These are phyloP conservation scores for Ammospiza nelsoni DNA, from an alignment of 2,113 vertebrate genomes.

Conservation along the genomic window DNA sequence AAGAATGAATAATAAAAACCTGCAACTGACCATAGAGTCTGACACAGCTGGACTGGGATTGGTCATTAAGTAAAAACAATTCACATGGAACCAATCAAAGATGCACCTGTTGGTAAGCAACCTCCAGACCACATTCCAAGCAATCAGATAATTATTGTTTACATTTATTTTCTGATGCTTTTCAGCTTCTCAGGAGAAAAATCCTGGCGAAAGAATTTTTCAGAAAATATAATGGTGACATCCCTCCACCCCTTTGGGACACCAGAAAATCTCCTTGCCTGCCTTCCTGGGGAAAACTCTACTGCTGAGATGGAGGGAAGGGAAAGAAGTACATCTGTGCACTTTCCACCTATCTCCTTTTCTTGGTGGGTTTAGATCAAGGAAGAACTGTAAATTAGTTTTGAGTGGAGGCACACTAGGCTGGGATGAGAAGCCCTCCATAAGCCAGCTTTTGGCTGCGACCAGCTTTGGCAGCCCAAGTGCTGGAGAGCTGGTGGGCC, in stretches of 20 bases:
- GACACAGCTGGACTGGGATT: too few species aligned
- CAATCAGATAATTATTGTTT: too few species aligned
- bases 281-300: background rate
- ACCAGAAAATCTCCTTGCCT: background rate
- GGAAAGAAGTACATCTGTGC: background rate
- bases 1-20: too few species aligned
- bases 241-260: background rate
- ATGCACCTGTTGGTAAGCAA: too few species aligned
- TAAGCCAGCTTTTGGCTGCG: background rate
- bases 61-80: too few species aligned
- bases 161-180: too few species aligned
- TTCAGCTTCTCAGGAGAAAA: too few species aligned
- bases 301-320: fast-evolving
- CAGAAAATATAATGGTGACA: too few species aligned
- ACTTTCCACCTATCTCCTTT: background rate
- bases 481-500: background rate
- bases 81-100: too few species aligned
- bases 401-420: background rate
- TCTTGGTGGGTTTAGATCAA: background rate
- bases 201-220: too few species aligned
- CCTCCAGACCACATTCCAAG: too few species aligned
- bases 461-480: background rate
- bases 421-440: background rate
- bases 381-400: background rate
- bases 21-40: too few species aligned